Evolutionary conservation across 2,113 vertebrate genomes (phyloP), one percentile per base, ranked within the genome.

Genomic region (Tragelaphus buxtoni): DNA sequence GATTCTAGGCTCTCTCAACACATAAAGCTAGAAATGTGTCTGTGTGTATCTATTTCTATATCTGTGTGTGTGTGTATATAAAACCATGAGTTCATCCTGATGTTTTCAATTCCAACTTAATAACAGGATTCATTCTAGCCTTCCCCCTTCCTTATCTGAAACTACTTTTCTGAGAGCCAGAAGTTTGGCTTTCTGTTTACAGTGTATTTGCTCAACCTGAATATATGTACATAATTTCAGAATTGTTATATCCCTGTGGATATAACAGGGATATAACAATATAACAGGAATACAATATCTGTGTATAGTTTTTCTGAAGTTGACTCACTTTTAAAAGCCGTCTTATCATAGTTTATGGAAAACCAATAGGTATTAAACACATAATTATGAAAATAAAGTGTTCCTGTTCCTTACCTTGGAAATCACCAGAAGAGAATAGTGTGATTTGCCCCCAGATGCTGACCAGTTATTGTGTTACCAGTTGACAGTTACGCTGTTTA

Each of bases 321-420:
- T 53, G 39, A 96, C 5, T 90, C 17, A 81, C 8, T 91, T 97
- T 87, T 55, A 94, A 90, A 96, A 65, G 32, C 69, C 88, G 45
- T 72, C 0, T 88, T 77, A 63, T 74, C 63, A 56, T 49, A 87
- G 10, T 35, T 90, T 55, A 60, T 88, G 35, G 53, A 55, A 95
- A 96, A 81, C 7, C 14, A 93, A 3, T 58, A 84, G 39, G 63
- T 95, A 53, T 28, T 94, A 93, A 96, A 58, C 16, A 79, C 17
- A 13, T 60, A 39, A 45, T 79, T 96, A 47, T 72, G 94, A 77
- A 89, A 94, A 86, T 88, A 61, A 89, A 90, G 30, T 53, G 10
- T 93, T 90, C 13, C 9, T 74, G 10, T 74, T 79, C 30, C 42
- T 96, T 9, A 80, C 11, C 28, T 51, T 91, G 79, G 86, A 93